Evolutionary conservation across 2,113 vertebrate species (phyloP), one percentile per base, ranked within the genome.

Genomic region (Lathamus discolor): DNA sequence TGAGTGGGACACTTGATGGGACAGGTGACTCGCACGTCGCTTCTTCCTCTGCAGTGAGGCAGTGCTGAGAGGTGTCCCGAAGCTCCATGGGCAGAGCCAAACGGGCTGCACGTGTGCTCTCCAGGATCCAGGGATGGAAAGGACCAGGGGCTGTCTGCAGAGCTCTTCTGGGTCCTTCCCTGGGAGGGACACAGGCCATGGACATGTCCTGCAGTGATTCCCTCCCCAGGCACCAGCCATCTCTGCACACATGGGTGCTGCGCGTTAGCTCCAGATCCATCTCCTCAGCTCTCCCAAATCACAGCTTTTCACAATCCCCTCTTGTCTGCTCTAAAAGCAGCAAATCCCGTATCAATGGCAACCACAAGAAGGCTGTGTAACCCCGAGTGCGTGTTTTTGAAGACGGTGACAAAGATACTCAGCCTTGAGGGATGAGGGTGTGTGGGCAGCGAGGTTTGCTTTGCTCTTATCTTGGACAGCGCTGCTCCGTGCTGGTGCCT

Each of bases 391-490:
- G 5, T 94, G 77, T 92, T 92, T 94, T 85, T 20, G 4, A 84
- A 94, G 80, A 69, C 35, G 28, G 83, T 86, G 92, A 88, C 77
- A 95, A 91, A 88, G 80, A 96, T 69, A 93, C 44, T 94, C 83
- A 86, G 86, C 95, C 92, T 97, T 96, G 92, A 96, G 96, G 85
- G 92, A 96, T 79, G 94, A 93, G 93, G 11, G 66, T 48, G 91
- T 87, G 96, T 93, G 77, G 95, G 96, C 86, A 96, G 95, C 5
- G 31, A 88, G 62, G 77, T 92, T 93, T 94, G 74, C 93, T 96
- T 93, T 96, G 80, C 86, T 89, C 95, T 94, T 96, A 95, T 93
- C 95, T 96, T 94, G 93, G 95, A 91, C 93, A 86, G 88, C 73
- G 69, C 77, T 96, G 88, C 78, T 92, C 93, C 91, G 46, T 69